Evolutionary conservation across 2,888 invertebrate genomes (phyloP).

Genomic region (Spicauda simplicius): DNA sequence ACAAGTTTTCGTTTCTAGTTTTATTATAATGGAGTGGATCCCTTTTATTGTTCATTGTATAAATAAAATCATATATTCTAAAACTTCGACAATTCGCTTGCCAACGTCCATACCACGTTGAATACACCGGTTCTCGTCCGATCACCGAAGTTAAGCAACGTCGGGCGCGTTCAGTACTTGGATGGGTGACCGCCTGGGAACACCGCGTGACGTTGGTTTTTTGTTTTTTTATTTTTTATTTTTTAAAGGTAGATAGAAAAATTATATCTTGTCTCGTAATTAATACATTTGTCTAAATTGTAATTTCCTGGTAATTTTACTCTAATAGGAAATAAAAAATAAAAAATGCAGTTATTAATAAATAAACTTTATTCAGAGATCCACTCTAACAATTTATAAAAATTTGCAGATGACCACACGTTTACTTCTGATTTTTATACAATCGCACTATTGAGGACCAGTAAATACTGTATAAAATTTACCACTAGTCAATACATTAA

Average conservation of each 20-base stretch:
- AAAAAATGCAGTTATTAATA: conserved; percentile 45
- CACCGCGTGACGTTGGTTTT: conserved; percentile 49
- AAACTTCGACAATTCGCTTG: neutral
- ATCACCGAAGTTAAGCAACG: conserved; percentile 56
- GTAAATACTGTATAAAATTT: conserved; percentile 20
- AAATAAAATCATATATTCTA: too few species aligned
- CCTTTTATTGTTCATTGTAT: too few species aligned
- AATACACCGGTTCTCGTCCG: conserved; percentile 46
- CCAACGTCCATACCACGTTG: conserved; percentile 28
- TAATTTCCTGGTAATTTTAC: too few species aligned
- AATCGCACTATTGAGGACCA: neutral
- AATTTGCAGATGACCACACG: neutral
- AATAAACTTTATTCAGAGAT: conserved; percentile 67
- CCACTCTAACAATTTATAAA: conserved; percentile 57
- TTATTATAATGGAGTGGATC: too few species aligned
- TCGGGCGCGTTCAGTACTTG: conserved; percentile 56
- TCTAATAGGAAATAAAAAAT: neutral
- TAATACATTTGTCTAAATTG: too few species aligned
- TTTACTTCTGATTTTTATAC: neutral
- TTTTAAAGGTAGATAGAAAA: too few species aligned
- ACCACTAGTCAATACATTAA: conserved; percentile 36
- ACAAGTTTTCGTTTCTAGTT: too few species aligned
- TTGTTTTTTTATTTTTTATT: conserved; percentile 24
- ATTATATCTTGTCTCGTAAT: too few species aligned
- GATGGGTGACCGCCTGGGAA: conserved; percentile 66